These are phyloP conservation scores for Andrena bicolor DNA, from an alignment of 2,888 invertebrate species.

Conservation along the genomic window DNA sequence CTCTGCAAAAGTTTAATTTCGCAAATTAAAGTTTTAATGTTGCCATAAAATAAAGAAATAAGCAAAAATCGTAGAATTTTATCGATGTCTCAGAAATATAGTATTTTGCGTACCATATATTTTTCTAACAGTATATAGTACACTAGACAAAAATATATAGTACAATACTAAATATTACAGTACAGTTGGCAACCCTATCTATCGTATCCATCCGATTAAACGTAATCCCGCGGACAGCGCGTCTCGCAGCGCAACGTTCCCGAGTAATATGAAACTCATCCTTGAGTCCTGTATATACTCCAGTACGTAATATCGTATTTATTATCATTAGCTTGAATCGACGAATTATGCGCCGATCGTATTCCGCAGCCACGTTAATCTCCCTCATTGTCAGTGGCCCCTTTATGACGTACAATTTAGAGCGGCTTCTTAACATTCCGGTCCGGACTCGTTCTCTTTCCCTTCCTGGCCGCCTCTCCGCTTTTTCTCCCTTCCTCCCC, in stretches of 20 bases:
- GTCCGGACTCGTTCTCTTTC: conserved; percentile 48
- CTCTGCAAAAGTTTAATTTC: no score
- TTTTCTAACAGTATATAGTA: no score
- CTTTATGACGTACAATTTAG: conserved; percentile 69
- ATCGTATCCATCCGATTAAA: not conserved
- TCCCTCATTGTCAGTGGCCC: conserved; percentile 10
- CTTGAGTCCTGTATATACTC: not conserved
- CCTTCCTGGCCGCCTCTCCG: conserved; percentile 22
- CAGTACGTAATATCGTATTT: not conserved
- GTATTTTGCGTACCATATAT: no score
- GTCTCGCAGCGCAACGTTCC: not conserved
- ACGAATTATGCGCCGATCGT: conserved; percentile 2
- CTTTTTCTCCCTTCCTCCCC: conserved; percentile 20
- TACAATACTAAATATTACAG: no score
- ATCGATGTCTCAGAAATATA: no score
- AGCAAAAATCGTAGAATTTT: no score
- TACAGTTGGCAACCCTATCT: not conserved
- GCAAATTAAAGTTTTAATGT: no score
- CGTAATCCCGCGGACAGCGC: not conserved
- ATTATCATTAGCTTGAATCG: not conserved
- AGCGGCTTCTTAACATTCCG: conserved; percentile 76
- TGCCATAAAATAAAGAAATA: no score
- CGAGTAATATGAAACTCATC: not conserved
- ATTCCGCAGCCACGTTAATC: conserved; percentile 22
- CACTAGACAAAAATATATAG: no score